phyloP scores from a whole-genome alignment of 2,888 invertebrate genomes.

The Lasioglossum marginatum region DNA sequence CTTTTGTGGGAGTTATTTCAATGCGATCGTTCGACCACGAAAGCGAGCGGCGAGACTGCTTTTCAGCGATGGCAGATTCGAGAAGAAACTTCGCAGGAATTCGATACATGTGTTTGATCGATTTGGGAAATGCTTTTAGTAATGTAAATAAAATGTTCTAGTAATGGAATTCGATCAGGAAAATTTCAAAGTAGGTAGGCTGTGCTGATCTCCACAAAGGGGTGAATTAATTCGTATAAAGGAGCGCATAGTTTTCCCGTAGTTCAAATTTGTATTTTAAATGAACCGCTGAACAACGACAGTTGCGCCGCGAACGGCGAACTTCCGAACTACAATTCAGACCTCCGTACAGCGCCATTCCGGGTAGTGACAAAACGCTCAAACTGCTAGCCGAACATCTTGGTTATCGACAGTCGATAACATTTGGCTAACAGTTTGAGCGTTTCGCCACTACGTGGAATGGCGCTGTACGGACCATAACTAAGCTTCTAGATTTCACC shows the following conservation, averaged over 20 bases:
- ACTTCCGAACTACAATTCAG: background rate
- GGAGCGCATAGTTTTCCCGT: background rate
- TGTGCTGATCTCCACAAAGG: too few species aligned
- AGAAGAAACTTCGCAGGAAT: background rate
- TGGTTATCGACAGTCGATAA: background rate
- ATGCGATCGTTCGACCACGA: background rate
- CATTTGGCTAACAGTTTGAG: background rate
- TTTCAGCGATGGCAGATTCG: too few species aligned
- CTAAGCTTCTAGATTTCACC: background rate
- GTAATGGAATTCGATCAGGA: background rate
- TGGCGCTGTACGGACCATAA: background rate
- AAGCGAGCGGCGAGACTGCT: background rate
- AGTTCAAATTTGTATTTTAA: background rate
- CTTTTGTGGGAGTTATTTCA: conserved; percentile 9
- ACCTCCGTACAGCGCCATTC: background rate
- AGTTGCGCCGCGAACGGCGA: background rate
- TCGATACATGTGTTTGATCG: background rate
- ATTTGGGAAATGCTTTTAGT: background rate
- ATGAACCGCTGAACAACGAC: too few species aligned
- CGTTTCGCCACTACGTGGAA: background rate
- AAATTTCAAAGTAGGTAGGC: background rate
- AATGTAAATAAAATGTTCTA: too few species aligned
- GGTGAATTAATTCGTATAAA: background rate
- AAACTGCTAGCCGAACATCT: background rate
- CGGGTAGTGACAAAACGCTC: background rate